phyloP scores from a whole-genome alignment of 2,888 invertebrate species.

The Pyrgus malvae region DNA sequence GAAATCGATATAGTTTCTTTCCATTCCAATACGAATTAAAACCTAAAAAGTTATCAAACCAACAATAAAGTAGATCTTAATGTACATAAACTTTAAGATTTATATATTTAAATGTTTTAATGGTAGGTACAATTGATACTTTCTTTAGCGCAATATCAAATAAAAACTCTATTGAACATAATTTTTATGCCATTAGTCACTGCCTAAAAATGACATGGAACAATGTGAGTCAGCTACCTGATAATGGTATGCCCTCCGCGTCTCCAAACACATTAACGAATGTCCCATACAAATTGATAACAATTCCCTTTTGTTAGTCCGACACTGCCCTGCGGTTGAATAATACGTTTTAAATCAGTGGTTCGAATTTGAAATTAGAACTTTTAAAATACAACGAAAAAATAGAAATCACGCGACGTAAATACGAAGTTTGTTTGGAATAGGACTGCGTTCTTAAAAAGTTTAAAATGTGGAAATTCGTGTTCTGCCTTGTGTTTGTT shows the following conservation, averaged over 20 bases:
- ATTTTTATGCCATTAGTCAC: slow-evolving; percentile 16
- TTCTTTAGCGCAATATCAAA: too few relatives aligned
- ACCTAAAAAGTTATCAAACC: too few relatives aligned
- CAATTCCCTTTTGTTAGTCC: slow-evolving; percentile 73
- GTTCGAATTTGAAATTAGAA: neutral
- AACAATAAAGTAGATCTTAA: too few relatives aligned
- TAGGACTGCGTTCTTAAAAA: too few relatives aligned
- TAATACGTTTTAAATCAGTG: slow-evolving; percentile 49
- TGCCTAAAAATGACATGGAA: slow-evolving; percentile 19
- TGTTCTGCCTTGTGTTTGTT: slow-evolving; percentile 40
- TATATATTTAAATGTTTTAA: too few relatives aligned
- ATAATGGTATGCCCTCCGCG: slow-evolving; percentile 72
- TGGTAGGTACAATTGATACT: too few relatives aligned
- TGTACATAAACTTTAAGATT: too few relatives aligned
- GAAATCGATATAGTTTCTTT: too few relatives aligned
- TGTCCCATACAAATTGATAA: slow-evolving; percentile 76
- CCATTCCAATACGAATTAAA: too few relatives aligned
- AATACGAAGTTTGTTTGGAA: neutral
- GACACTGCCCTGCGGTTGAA: slow-evolving; percentile 53
- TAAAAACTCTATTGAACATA: neutral
- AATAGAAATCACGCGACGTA: neutral
- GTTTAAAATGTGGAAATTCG: slow-evolving; percentile 42
- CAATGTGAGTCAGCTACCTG: slow-evolving; percentile 38
- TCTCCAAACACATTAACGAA: slow-evolving; percentile 62
- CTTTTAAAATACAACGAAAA: neutral